These are phyloP conservation scores for Lymantria monacha DNA, from an alignment of 2,888 invertebrate species.

Conservation along the genomic window DNA sequence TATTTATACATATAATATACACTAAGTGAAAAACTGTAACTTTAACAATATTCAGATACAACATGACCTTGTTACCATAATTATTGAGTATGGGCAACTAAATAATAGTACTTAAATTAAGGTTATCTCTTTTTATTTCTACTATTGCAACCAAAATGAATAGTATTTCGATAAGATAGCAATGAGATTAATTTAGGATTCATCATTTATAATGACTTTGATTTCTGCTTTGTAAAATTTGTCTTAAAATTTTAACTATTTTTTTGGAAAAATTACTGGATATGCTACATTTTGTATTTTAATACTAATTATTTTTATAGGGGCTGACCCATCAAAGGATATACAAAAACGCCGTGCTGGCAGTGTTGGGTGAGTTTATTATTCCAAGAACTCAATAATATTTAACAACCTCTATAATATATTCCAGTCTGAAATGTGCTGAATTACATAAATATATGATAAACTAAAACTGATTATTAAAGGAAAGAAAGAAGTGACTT, in stretches of 20 bases:
- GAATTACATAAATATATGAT: neutral
- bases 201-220: too few species aligned
- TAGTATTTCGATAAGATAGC: too few species aligned
- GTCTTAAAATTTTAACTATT: too few species aligned
- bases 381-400: neutral
- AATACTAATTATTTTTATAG: constrained; percentile 66
- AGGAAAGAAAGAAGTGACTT: neutral
- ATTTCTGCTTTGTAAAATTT: too few species aligned
- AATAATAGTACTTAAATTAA: too few species aligned
- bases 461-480: neutral
- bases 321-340: constrained; percentile 91
- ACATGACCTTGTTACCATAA: neutral
- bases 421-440: neutral
- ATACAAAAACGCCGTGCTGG: constrained; percentile 90
- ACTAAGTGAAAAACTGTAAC: too few species aligned
- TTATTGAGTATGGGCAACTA: neutral
- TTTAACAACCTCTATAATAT: neutral
- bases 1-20: too few species aligned
- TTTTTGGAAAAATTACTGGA: too few species aligned
- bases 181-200: too few species aligned
- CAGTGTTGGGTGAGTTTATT: constrained; percentile 88
- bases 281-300: neutral
- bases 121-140: too few species aligned
- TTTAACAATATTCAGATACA: neutral
- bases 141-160: too few species aligned